Evolutionary conservation across 35 echinoderm and acorn worm genomes (phyloP).

Genomic region (Patiria miniata): DNA sequence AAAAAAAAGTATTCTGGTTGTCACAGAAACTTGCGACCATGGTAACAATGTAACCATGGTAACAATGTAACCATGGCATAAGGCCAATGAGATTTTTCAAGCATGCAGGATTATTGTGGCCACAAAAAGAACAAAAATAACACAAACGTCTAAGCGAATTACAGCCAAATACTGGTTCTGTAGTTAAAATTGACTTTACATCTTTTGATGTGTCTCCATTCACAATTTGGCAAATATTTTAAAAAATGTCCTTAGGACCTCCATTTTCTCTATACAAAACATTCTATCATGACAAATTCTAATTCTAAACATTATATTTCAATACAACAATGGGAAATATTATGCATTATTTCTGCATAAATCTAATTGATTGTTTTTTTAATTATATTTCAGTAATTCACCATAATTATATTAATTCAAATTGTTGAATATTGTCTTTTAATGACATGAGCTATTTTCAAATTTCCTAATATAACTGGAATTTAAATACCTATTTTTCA

Average conservation of each 20-base stretch:
- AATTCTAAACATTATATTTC: constrained; percentile 4
- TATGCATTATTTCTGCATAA: constrained; percentile 16
- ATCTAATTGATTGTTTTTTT: constrained; percentile 16
- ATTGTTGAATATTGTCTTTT: too few relatives aligned
- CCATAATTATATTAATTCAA: too few relatives aligned
- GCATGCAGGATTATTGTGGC: not conserved
- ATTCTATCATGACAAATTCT: constrained; percentile 20
- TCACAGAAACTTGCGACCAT: not conserved
- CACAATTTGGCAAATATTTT: constrained; percentile 17
- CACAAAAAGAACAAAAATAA: not conserved
- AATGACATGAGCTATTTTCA: too few relatives aligned
- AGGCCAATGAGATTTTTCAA: not conserved
- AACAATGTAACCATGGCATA: not conserved
- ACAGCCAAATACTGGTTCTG: not conserved
- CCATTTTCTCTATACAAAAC: constrained; percentile 20
- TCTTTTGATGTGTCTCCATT: not conserved
- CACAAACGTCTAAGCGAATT: not conserved
- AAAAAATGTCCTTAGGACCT: constrained; percentile 1
- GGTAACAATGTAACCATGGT: too few relatives aligned
- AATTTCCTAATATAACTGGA: too few relatives aligned
- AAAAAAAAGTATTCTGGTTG: too few relatives aligned
- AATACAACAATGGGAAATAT: constrained; percentile 13
- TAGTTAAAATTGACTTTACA: constrained; percentile 4
- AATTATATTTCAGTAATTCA: not conserved
- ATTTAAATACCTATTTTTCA: too few relatives aligned